Percentiles rank a stretch among this genome's conserved stretches.
phyloP scores from a whole-genome alignment of 2,113 vertebrate genomes.

The sheep (Ovis aries) region DNA sequence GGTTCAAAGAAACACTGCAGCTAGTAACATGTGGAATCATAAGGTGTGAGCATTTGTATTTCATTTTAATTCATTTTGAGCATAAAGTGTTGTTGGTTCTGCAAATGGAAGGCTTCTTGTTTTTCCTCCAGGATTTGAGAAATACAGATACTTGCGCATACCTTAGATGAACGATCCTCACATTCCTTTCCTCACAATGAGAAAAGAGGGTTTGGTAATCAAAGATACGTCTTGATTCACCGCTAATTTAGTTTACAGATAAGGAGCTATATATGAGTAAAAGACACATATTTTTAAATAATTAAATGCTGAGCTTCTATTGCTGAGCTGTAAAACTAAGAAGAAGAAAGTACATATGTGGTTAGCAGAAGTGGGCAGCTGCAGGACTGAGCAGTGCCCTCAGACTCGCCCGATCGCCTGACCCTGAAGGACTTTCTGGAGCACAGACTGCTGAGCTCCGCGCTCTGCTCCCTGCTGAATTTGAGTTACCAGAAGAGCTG shows the following conservation, averaged over 20 bases:
- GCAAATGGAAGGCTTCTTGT: background rate
- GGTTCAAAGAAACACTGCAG: slow-evolving; percentile 11
- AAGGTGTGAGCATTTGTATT: slow-evolving; percentile 25
- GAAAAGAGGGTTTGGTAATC: background rate
- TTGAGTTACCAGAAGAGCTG: background rate
- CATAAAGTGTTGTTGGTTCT: background rate
- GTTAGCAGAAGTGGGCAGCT: background rate
- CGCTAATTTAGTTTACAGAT: slow-evolving; percentile 12
- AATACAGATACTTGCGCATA: background rate
- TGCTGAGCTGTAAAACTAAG: background rate
- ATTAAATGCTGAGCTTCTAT: background rate
- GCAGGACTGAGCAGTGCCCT: background rate
- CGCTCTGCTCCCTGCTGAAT: background rate
- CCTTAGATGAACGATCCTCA: background rate
- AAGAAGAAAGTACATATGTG: background rate
- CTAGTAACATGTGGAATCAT: background rate
- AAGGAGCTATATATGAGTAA: background rate
- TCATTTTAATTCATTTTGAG: slow-evolving; percentile 39
- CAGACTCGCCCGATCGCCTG: background rate
- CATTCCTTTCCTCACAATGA: slow-evolving; percentile 2
- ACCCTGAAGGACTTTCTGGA: background rate
- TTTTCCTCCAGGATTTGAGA: slow-evolving; percentile 30
- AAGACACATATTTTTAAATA: background rate
- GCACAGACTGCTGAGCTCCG: background rate
- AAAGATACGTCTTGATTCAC: slow-evolving; percentile 15